These are phyloP conservation scores for Hirtodrosophila duncani DNA, from an alignment of 2,888 invertebrate genomes.

Conservation along the genomic window DNA sequence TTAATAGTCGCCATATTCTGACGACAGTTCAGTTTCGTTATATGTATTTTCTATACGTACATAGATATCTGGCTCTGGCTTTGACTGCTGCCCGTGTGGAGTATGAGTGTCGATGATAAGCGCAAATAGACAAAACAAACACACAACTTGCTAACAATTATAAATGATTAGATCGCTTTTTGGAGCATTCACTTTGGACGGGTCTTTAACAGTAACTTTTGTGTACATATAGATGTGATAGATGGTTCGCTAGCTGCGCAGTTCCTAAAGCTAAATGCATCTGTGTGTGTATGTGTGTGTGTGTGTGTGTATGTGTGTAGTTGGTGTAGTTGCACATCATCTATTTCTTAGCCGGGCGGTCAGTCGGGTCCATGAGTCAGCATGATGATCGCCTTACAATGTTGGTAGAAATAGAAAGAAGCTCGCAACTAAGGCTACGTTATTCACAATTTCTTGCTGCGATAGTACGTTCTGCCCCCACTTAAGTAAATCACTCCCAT, in stretches of 20 bases:
- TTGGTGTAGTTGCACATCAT: too few relatives aligned
- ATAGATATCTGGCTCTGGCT: constrained; percentile 38
- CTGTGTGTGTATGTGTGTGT: background rate
- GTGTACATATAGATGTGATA: constrained; percentile 23
- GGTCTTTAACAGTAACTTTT: constrained; percentile 63
- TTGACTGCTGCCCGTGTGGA: constrained; percentile 14
- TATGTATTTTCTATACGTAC: constrained; percentile 30
- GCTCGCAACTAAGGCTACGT: constrained; percentile 14
- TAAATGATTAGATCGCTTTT: constrained; percentile 71
- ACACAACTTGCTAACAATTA: constrained; percentile 67
- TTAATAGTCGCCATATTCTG: background rate
- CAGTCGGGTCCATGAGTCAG: constrained; percentile 43
- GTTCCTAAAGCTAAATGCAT: background rate
- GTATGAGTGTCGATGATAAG: constrained; percentile 63
- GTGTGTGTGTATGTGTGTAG: background rate
- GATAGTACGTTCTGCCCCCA: too few relatives aligned
- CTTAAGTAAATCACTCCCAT: constrained; percentile 1
- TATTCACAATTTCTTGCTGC: constrained; percentile 54
- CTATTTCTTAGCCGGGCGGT: constrained; percentile 19
- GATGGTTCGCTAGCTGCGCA: constrained; percentile 26
- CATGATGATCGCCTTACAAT: too few relatives aligned
- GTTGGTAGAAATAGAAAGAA: too few relatives aligned
- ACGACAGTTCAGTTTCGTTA: background rate
- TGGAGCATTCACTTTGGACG: constrained; percentile 65
- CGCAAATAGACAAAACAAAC: constrained; percentile 68